phyloP scores from a whole-genome alignment of 2,888 invertebrate genomes.

The Watsonalla cultraria region DNA sequence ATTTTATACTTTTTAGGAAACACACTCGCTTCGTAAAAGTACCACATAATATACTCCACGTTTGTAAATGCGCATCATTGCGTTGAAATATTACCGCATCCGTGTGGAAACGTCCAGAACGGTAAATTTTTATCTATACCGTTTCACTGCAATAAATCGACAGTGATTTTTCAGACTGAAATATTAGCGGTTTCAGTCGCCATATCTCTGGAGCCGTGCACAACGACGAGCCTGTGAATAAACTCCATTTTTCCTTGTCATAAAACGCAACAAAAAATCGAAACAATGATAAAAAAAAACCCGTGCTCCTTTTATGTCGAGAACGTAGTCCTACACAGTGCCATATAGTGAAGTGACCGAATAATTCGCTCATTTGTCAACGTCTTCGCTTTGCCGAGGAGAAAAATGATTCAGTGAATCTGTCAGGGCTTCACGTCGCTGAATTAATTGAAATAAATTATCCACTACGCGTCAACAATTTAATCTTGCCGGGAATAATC shows the following conservation, averaged over 20 bases:
- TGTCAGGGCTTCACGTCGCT: conserved; percentile 61
- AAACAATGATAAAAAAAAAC: conserved; percentile 24
- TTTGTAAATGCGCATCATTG: conserved; percentile 6
- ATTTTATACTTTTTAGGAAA: too few species aligned
- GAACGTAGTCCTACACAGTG: conserved; percentile 28
- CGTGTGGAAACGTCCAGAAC: conserved; percentile 28
- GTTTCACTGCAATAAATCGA: conserved; percentile 60
- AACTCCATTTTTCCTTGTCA: conserved; percentile 41
- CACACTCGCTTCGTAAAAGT: too few species aligned
- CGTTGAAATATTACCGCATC: conserved; percentile 33
- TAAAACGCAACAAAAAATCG: conserved; percentile 24
- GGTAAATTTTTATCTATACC: conserved; percentile 64
- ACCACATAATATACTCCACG: too few species aligned
- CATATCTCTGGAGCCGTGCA: conserved; percentile 43
- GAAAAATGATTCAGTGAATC: conserved; percentile 75
- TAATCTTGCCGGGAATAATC: conserved; percentile 47
- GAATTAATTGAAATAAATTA: conserved; percentile 75
- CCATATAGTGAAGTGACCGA: conserved; percentile 62
- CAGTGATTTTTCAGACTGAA: conserved; percentile 59
- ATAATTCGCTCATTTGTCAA: conserved; percentile 72
- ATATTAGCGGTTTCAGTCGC: conserved; percentile 55
- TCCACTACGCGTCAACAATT: conserved; percentile 52
- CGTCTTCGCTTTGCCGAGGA: conserved; percentile 60
- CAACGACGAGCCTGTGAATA: conserved; percentile 46
- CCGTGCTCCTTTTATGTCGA: conserved; percentile 16